A percentile compares a stretch with the other conserved stretches of the same genome.
Conservation (phyloP, 2,113 vertebrate genomes). For the Cyrtonyx montezumae region DNA sequence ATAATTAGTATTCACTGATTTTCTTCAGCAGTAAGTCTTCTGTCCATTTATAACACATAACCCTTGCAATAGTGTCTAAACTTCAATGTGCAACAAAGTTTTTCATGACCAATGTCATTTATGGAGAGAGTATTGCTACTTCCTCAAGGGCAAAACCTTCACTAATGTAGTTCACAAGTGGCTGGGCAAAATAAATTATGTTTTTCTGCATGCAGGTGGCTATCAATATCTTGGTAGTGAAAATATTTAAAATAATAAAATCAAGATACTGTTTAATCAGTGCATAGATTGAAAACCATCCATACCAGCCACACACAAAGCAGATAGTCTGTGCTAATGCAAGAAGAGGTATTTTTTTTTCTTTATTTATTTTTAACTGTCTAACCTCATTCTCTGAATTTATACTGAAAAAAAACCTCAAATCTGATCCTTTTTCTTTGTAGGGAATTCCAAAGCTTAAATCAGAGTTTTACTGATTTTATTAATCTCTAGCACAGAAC, state of each 20-base stretch:
- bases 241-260: neutral
- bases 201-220: neutral
- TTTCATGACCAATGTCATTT: neutral
- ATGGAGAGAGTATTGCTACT: neutral
- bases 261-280: neutral
- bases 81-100: neutral
- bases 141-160: neutral
- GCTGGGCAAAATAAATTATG: neutral
- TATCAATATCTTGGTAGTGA: neutral
- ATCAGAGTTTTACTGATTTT: neutral
- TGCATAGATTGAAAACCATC: neutral
- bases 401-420: neutral
- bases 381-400: neutral
- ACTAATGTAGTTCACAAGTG: neutral
- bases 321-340: too few species aligned
- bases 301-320: fast-evolving
- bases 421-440: neutral
- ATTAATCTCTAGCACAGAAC: neutral
- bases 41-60: neutral
- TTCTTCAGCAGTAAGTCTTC: neutral
- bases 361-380: neutral
- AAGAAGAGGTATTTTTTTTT: too few species aligned
- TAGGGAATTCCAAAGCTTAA: neutral
- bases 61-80: neutral
- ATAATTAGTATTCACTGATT: neutral